A percentile compares a stretch with the other conserved stretches of the same genome.
phyloP scores from a whole-genome alignment of 2,888 invertebrate genomes.

The Nysson spinosus region DNA sequence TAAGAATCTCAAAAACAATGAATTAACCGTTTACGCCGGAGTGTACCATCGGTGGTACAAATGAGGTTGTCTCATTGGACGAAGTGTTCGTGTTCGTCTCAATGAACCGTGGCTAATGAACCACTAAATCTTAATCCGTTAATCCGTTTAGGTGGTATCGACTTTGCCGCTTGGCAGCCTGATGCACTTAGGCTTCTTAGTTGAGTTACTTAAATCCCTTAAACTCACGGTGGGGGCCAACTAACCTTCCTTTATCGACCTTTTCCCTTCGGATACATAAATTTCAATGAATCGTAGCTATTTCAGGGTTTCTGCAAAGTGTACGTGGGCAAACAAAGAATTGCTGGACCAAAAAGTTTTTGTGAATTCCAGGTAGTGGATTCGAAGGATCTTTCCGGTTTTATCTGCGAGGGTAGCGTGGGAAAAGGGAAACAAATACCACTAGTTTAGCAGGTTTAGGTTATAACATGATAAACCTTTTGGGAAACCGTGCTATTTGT shows the following conservation, averaged over 20 bases:
- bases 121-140: constrained; percentile 60
- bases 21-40: too few relatives aligned
- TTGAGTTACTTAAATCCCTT: constrained; percentile 55
- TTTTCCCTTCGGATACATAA: neutral
- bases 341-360: neutral
- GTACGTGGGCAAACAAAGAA: constrained; percentile 7
- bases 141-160: constrained; percentile 61
- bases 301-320: constrained; percentile 5
- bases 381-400: neutral
- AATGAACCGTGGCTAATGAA: constrained; percentile 49
- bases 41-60: too few relatives aligned
- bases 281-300: neutral
- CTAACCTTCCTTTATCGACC: neutral
- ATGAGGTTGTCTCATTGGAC: too few relatives aligned
- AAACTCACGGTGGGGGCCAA: constrained; percentile 13
- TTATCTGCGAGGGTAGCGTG: constrained; percentile 15
- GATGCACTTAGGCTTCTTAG: constrained; percentile 58
- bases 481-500: too few relatives aligned
- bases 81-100: neutral
- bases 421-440: constrained; percentile 27
- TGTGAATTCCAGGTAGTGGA: neutral
- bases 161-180: constrained; percentile 12
- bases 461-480: too few relatives aligned
- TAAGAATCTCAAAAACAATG: too few relatives aligned
- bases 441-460: too few relatives aligned